Evolutionary conservation across 2,113 vertebrate genomes (phyloP), one percentile per base, ranked within the genome.

Genomic region (Campylomormyrus numenius): DNA sequence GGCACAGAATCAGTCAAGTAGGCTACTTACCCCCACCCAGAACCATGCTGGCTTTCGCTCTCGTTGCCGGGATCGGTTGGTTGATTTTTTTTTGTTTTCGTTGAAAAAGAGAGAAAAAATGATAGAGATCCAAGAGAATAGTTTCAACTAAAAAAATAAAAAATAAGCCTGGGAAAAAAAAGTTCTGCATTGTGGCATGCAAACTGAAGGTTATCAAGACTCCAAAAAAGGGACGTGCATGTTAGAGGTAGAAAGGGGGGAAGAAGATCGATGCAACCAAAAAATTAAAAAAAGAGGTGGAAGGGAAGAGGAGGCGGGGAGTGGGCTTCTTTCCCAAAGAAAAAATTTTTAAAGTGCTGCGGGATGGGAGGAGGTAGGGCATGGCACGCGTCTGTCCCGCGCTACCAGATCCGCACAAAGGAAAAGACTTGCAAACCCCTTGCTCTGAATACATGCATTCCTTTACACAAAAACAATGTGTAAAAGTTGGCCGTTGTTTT

Each of bases 131-230:
- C 96, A 85, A 93, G 95, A 93, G 94, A 94, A 94, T 92, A 92
- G 94, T 93, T 95, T 74, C 90, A 95, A 94, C 93, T 93, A 92
- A 94, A 94, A 94, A 94, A 95, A 92, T 80, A 91, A 93, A 89
- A 90, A 94, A 94, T 95, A 95, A 95, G 94, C 95, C 94, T 95
- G 94, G 92, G 93, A 87, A 87, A 94, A 93, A 91, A 94, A 91
- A 0, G 89, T 96, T 97, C 95, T 97, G 97, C 96, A 97, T 98
- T 97, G 96, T 95, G 95, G 97, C 98, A 99, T 99, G 98, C 98
- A 99, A 99, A 98, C 97, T 97, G 97, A 97, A 96, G 97, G 97
- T 97, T 97, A 94, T 97, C 96, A 97, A 98, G 97, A 96, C 97
- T 96, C 96, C 97, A 97, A 97, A 96, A 96, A 97, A 53, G 96